Evolutionary conservation across 2,797 vertebrate species (phyloP).

Genomic region (Pantherophis vulpinus): DNA sequence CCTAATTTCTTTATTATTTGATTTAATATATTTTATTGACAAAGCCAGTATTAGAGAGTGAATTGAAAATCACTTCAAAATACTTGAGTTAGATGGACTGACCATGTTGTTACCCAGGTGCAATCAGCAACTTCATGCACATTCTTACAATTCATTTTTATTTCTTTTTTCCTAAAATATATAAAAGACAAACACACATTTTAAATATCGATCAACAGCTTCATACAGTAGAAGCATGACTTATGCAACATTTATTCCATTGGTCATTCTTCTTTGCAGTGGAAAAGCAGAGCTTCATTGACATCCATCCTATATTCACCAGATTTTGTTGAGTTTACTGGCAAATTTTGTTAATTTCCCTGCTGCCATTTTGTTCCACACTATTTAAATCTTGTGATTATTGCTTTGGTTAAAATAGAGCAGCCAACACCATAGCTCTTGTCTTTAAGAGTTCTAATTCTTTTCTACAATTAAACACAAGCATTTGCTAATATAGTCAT

Average conservation of each 20-base stretch:
- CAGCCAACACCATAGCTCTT: background rate
- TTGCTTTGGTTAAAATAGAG: background rate
- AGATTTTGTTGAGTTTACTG: background rate
- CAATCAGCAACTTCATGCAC: constrained; percentile 8
- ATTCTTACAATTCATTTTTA: background rate
- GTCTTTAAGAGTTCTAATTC: background rate
- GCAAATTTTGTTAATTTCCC: background rate
- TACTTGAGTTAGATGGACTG: constrained; percentile 10
- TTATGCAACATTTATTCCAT: background rate
- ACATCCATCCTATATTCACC: background rate
- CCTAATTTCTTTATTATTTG: background rate
- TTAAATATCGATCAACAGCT: background rate
- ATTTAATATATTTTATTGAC: background rate
- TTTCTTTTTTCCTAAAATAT: background rate
- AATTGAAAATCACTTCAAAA: background rate
- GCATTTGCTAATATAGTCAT: background rate
- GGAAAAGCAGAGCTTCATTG: background rate
- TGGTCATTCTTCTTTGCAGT: background rate
- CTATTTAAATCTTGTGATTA: background rate
- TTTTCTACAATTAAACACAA: background rate
- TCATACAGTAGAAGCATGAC: background rate
- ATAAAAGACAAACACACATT: background rate
- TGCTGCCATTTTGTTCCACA: background rate
- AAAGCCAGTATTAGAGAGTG: background rate
- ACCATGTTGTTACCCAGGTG: rapidly evolving